Evolutionary conservation across 2,797 vertebrate genomes (phyloP), one percentile per base, ranked within the genome.

Genomic region (Pristis pectinata): DNA sequence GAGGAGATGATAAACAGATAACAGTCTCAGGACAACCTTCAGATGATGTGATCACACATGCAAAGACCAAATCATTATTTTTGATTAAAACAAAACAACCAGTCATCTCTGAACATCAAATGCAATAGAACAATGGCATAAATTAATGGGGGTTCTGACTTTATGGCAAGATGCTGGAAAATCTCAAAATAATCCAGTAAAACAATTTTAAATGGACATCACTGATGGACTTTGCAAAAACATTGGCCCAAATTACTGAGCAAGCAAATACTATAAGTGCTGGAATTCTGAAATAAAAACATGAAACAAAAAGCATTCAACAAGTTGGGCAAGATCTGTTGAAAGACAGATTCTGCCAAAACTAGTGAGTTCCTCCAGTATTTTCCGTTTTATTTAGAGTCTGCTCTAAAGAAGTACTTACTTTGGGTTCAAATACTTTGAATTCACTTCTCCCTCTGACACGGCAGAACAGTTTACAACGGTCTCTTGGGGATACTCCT

Each of bases 371-470:
- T 17, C 34, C 59, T n/a, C 53, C 53, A 87, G 27, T 15, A n/a
- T 87, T n/a, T 87, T 61, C 30, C 19, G 56, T 41, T 22, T 91
- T 56, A 87, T 59, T 59, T 27, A 24, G 34, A 41, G n/a, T 91
- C 59, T 64, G 24, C 64, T 44, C n/a, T 94, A 74, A 76, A 67
- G 41, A 53, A 70, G 44, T 76, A 94, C 97, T 97, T 95, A 99
- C 99, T 98, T 99, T 99, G 95, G 98, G 96, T 96, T 99, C 98
- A 74, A 99, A 99, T 95, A 99, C 98, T 97, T 98, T 99, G 96
- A 99, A 99, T 95, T 99, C 98, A 0, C 97, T 99, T 96, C 98
- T 98, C 37, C 98, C 97, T 80, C 97, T 97, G 95, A 97, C 98
- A 95, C 98, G 96, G 97, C 99, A 99, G 96, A 98, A 97, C 94